Base-by-base conservation (phyloP, 1,140 invertebrate genomes). In the Heliconius eleuchia region DNA sequence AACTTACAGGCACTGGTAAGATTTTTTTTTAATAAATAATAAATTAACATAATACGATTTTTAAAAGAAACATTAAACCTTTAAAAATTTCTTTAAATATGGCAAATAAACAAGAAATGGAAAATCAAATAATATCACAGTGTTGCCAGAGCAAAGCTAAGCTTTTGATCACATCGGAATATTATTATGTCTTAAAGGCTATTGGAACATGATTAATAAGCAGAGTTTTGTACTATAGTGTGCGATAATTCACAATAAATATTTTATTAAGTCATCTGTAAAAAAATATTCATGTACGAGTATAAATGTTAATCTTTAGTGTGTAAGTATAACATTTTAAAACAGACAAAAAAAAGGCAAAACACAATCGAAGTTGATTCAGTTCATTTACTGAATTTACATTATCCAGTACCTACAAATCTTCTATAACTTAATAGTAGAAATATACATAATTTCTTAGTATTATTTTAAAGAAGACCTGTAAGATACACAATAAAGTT, bases 1-100 rank as follows among this genome's bases (percentile, higher is more conserved):
- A 82, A 90, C 92, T 92, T 93, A 91, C 92, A 94, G 92, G 92
- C 91, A 93, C 92, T 94, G 92, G 87, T 87, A 71, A 76, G 79
- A 78, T 78, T 80, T 82, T 75, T 91, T 80, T 71, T 74, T 79
- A 78, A 84, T 72, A 71, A 76, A 76, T 70, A 80, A 76, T 80
- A 80, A 80, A 76, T 76, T 73, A 70, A 7, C 66, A 77, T n/a
- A 50, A 34, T 73, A 57, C 27, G 52, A 66, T 37, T 27, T 46
- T 74, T 37, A 74, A 39, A 71, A 46, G 13, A 34, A 74, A 74
- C 71, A 42, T 27, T 42, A 78, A 46, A 30, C 23, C 27, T 42
- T 34, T 23, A 71, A 37, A 34, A 8, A n/a, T 72, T 27, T 39
- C 4, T 42, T 72, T 72, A 37, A 42, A 39, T 39, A 72, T 72